Percentiles rank a stretch among this genome's conserved stretches.
These are phyloP conservation scores for Uria aalge DNA, from an alignment of 2,113 vertebrate genomes.

Conservation along the genomic window DNA sequence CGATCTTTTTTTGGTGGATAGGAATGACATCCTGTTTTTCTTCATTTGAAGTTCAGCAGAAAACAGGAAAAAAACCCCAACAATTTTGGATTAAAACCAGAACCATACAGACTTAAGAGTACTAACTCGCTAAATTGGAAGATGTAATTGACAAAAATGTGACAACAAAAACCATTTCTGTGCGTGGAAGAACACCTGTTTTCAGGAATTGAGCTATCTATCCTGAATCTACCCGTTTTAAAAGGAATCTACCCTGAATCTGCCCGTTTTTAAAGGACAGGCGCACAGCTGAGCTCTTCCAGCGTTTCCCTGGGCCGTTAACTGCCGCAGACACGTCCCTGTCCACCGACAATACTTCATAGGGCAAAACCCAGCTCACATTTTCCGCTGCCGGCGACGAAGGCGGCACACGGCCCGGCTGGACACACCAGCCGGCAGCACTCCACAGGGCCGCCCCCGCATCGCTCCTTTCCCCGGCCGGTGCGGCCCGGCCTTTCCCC, in stretches of 20 bases:
- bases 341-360: accelerated
- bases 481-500: background rate
- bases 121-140: too few species aligned
- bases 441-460: accelerated
- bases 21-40: background rate
- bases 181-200: background rate
- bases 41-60: background rate
- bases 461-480: too few species aligned
- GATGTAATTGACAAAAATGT: accelerated
- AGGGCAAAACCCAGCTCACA: accelerated
- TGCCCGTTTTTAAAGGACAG: accelerated
- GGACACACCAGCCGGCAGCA: accelerated
- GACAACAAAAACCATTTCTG: background rate
- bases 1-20: background rate
- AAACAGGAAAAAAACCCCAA: background rate
- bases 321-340: accelerated
- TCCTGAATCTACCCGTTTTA: accelerated
- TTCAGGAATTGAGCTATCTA: accelerated
- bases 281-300: accelerated
- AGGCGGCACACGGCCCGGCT: accelerated
- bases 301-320: accelerated
- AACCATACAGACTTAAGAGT: background rate
- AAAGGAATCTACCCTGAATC: accelerated
- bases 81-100: background rate
- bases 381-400: accelerated